Evolutionary conservation across 1,140 invertebrate species (phyloP).

Genomic region (Leptonema lineaticorne): DNA sequence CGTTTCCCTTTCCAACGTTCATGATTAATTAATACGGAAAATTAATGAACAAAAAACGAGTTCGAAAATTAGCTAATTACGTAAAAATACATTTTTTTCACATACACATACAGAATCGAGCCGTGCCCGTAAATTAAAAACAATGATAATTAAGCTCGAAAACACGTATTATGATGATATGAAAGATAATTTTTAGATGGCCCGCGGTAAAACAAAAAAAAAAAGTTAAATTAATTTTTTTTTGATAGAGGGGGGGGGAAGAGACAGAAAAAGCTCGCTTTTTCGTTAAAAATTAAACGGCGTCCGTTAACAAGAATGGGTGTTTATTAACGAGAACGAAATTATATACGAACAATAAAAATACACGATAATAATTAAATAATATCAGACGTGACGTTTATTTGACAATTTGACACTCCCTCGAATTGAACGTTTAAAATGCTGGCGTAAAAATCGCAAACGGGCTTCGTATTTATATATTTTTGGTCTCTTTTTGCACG

Average conservation of each 20-base stretch:
- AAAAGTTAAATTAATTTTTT: constrained; percentile 25
- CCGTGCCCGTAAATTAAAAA: constrained; percentile 39
- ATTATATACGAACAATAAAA: constrained; percentile 4
- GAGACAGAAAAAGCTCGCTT: not conserved
- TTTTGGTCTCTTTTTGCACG: too few relatives aligned
- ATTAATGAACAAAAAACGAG: constrained; percentile 40
- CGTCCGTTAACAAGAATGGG: constrained; percentile 24
- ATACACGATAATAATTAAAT: too few relatives aligned
- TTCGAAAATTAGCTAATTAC: constrained; percentile 38
- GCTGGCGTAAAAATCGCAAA: too few relatives aligned
- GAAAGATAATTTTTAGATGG: constrained; percentile 25
- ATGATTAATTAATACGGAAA: constrained; percentile 37
- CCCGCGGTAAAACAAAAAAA: constrained; percentile 3
- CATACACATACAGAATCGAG: not conserved
- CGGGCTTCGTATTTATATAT: too few relatives aligned
- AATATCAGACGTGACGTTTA: too few relatives aligned
- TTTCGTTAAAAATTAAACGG: constrained; percentile 1
- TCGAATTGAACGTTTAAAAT: too few relatives aligned
- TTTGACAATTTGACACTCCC: too few relatives aligned
- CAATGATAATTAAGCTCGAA: constrained; percentile 40
- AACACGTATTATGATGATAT: constrained; percentile 31
- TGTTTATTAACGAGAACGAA: constrained; percentile 10
- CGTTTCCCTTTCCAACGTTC: too few relatives aligned
- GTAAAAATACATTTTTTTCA: constrained; percentile 28
- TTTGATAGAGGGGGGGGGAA: too few relatives aligned